Conservation (phyloP, 2,797 vertebrate species). For the Rachycentron canadum region DNA sequence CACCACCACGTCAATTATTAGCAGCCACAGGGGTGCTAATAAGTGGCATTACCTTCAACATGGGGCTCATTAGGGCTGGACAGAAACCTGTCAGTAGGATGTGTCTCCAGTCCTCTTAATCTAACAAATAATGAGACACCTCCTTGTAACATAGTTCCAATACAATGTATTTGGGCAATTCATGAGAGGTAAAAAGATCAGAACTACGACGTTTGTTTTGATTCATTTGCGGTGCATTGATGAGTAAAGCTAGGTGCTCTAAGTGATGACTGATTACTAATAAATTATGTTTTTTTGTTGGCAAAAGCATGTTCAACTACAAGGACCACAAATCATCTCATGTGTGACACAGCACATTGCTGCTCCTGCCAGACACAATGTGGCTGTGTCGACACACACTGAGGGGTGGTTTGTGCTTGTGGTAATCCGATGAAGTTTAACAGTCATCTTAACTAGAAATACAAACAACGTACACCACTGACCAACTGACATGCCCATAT, state of each 20-base stretch:
- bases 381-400: not conserved
- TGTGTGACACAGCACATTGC: not conserved
- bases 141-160: conserved; percentile 16
- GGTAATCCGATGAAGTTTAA: not conserved
- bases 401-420: not conserved
- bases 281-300: not conserved
- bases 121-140: conserved; percentile 47
- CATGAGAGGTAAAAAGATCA: not conserved
- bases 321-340: not conserved
- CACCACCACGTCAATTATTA: conserved; percentile 61
- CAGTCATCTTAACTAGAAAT: not conserved
- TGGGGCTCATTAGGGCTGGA: conserved; percentile 66
- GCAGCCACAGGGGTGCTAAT: conserved; percentile 68
- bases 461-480: not conserved
- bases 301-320: not conserved
- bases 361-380: not conserved
- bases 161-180: not conserved
- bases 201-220: not conserved
- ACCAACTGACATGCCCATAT: not conserved
- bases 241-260: conserved; percentile 18
- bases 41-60: conserved; percentile 66
- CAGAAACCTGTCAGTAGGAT: conserved; percentile 48
- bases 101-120: conserved; percentile 32
- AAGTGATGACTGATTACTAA: conserved; percentile 7
- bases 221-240: not conserved